Evolutionary conservation across 92 coral and sea anemone genomes (phyloP), one percentile per base, ranked within the genome.

Genomic region (Galaxea fascicularis): DNA sequence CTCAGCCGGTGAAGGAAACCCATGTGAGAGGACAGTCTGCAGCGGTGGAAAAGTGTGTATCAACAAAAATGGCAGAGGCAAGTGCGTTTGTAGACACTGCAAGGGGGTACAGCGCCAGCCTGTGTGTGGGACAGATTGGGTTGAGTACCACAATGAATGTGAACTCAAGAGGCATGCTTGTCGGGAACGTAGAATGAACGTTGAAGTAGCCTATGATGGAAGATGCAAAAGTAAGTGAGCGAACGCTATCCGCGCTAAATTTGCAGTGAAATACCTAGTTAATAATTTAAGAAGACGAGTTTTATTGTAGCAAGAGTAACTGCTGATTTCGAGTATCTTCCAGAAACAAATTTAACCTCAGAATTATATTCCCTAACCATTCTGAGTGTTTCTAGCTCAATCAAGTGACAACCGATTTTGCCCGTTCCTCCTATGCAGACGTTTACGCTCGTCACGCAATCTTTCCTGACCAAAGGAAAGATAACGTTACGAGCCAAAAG

Each of bases 181-280:
- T 45, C 57, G 30, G 13, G 22, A 66, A 16, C 21, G 66, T 4
- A 30, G 75, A 31, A 2, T 22, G 24, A 44, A 66, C 49, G 12
- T 82, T 25, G 70, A 39, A 53, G 77, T 82, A 51, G 86, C 77
- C 0, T 82, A 82, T 3, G 44, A 44, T 15, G 86, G 86, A 6
- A 26, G n/a, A 17, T 82, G 86, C 45, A 76, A 82, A 71, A 71
- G 86, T 82, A 82, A 82, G 86, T 70, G 41, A 35, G 41, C 41
- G 6, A 35, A 2, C 41, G 41, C 41, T 35, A 2, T 35, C n/a
- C n/a, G n/a, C 41, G 41, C 41, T 35, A 2, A 6, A 35, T 35
- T 35, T 35, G 41, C 41, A 35, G 41, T 35, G 41, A 35, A 2
- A 6, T 35, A 35, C 41, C 6, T 6, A 35, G n/a, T n/a, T n/a